A percentile compares a stretch with the other conserved stretches of the same genome.
Evolutionary conservation across 1,140 invertebrate species (phyloP).

Genomic region (Antheraea mylitta): DNA sequence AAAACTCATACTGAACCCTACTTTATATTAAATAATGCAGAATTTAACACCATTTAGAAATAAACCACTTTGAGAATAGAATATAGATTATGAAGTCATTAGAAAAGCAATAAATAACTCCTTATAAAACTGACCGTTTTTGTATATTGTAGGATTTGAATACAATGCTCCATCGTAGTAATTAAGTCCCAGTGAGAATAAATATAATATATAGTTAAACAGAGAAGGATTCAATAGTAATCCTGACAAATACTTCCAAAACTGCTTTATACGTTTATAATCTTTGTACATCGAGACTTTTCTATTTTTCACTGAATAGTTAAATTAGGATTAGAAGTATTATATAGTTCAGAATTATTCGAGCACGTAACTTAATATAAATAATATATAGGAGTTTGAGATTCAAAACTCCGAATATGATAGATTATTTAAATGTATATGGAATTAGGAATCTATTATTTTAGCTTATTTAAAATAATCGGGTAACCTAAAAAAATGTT

Average conservation of each 20-base stretch:
- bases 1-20: too few species aligned
- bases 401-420: background rate
- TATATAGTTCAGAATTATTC: background rate
- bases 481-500: background rate
- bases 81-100: background rate
- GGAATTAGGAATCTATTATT: background rate
- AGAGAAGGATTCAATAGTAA: too few species aligned
- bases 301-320: background rate
- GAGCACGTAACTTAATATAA: constrained; percentile 1
- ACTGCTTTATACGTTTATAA: background rate
- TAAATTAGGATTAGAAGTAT: background rate
- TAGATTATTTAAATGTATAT: background rate
- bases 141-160: background rate
- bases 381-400: background rate
- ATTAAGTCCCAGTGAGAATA: background rate
- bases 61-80: background rate
- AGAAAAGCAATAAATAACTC: background rate
- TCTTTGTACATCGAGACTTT: background rate
- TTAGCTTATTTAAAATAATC: too few species aligned
- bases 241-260: background rate
- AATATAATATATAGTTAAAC: background rate
- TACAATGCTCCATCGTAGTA: background rate
- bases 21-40: too few species aligned
- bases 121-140: background rate
- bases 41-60: too few species aligned